Evolutionary conservation across 2,113 vertebrate genomes (phyloP), one percentile per base, ranked within the genome.

Genomic region (Rhagologus leucostigma): DNA sequence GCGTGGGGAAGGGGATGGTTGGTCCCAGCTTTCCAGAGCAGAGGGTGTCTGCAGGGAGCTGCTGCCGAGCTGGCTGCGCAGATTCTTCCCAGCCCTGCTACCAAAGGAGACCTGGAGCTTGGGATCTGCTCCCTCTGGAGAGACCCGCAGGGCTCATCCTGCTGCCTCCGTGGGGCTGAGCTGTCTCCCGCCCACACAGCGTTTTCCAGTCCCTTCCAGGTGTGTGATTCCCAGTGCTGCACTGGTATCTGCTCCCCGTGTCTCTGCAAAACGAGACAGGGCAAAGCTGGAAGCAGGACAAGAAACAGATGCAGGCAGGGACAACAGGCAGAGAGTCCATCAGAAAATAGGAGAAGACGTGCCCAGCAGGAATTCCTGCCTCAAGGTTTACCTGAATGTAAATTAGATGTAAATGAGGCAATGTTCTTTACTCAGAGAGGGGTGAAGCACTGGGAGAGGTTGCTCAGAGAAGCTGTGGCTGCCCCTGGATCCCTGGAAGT

Each of bases 171-270:
- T 0, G 15, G 29, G 49, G 39, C 59, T 87, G 47, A 55, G 69
- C 76, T 35, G 33, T 63, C 27, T n/a, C 70, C 7, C 7, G 7
- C 1, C 18, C 67, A 3, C 1, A 0, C 29, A 14, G 14, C 22
- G 0, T 17, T 37, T n/a, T 2, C 26, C 64, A 6, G 33, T 3
- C 47, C 49, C 53, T 57, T 10, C 39, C 57, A 22, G 23, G 17
- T 8, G 1, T 4, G 2, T 1, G 2, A 35, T 53, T 41, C 63
- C 53, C 55, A 37, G 64, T 3, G 35, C 81, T 71, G 77, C 15
- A 0, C 56, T 23, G 46, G 20, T 3, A 1, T 62, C 7, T 7
- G 10, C 35, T 15, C 35, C 49, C 52, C 3, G 37, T 2, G 1
- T 2, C 39, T 37, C 49, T 59, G 39, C 8, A 1, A 27, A 64